These are phyloP conservation scores for Leucophenga montana DNA, from an alignment of 2,888 invertebrate species.

Conservation along the genomic window DNA sequence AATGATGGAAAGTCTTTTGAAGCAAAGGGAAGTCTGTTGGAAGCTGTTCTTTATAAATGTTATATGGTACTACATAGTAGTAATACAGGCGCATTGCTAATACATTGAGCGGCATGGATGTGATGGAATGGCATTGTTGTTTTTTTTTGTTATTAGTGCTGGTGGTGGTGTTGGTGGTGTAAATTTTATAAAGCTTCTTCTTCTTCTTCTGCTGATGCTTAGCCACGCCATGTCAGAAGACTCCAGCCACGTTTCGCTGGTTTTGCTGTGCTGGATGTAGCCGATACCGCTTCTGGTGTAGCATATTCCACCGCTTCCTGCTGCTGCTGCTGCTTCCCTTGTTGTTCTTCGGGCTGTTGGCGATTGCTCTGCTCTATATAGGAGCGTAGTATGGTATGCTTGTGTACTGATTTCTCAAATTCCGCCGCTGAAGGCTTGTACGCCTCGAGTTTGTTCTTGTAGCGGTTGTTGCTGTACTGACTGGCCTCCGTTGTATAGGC, in stretches of 20 bases:
- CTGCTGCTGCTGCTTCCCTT: slow-evolving; percentile 71
- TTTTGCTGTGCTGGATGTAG: slow-evolving; percentile 40
- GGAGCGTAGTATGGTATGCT: slow-evolving; percentile 67
- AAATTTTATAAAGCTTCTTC: too few species aligned
- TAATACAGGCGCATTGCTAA: slow-evolving; percentile 62
- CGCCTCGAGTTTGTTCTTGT: slow-evolving; percentile 62
- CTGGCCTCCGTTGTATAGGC: slow-evolving; percentile 57
- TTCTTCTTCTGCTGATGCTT: slow-evolving; percentile 10
- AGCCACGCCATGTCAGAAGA: slow-evolving; percentile 68
- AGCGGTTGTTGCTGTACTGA: slow-evolving; percentile 53
- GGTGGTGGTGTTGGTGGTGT: slow-evolving; percentile 11
- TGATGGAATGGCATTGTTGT: slow-evolving; percentile 22
- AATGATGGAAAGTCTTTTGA: slow-evolving; percentile 37
- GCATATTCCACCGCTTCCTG: slow-evolving; percentile 35
- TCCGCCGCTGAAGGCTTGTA: slow-evolving; percentile 64
- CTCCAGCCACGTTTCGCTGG: slow-evolving; percentile 65
- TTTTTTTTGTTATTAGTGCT: slow-evolving; percentile 17
- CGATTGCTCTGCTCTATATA: slow-evolving; percentile 50
- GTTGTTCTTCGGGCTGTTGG: slow-evolving; percentile 42
- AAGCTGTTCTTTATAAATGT: neutral
- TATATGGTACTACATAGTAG: slow-evolving; percentile 69
- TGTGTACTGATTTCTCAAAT: slow-evolving; percentile 65
- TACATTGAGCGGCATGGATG: slow-evolving; percentile 59
- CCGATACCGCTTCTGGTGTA: slow-evolving; percentile 44
- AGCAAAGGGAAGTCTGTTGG: too few species aligned